phyloP scores from a whole-genome alignment of 2,113 vertebrate genomes.

The Fulica atra region DNA sequence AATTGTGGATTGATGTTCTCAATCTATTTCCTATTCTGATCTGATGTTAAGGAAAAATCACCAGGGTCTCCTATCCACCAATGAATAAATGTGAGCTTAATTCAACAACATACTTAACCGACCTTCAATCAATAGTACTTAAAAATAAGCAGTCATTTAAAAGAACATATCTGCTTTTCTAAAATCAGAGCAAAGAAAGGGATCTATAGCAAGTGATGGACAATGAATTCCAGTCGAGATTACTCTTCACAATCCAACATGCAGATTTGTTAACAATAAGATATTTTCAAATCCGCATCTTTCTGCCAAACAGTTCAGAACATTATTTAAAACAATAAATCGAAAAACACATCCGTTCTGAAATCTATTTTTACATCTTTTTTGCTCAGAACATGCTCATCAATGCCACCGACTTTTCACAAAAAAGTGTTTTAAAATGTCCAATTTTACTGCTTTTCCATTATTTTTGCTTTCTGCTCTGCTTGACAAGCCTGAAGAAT shows the following conservation, averaged over 20 bases:
- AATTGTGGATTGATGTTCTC: background rate
- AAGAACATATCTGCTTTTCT: background rate
- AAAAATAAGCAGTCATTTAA: background rate
- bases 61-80: fast-evolving
- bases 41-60: background rate
- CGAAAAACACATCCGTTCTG: background rate
- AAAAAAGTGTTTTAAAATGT: background rate
- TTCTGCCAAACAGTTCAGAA: background rate
- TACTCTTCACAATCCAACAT: background rate
- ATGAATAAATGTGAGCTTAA: background rate
- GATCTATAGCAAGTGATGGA: background rate
- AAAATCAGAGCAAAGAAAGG: background rate
- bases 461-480: background rate
- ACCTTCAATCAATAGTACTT: background rate
- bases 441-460: background rate
- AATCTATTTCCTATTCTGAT: background rate
- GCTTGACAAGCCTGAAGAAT: background rate
- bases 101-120: background rate
- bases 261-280: background rate
- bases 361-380: constrained; percentile 18
- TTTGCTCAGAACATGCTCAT: background rate
- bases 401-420: background rate
- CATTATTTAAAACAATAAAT: background rate
- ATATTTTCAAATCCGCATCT: background rate
- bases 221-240: background rate